A percentile compares a stretch with the other conserved stretches of the same genome.
These are phyloP conservation scores for Indri indri DNA, from an alignment of 2,113 vertebrate species.

Conservation along the genomic window DNA sequence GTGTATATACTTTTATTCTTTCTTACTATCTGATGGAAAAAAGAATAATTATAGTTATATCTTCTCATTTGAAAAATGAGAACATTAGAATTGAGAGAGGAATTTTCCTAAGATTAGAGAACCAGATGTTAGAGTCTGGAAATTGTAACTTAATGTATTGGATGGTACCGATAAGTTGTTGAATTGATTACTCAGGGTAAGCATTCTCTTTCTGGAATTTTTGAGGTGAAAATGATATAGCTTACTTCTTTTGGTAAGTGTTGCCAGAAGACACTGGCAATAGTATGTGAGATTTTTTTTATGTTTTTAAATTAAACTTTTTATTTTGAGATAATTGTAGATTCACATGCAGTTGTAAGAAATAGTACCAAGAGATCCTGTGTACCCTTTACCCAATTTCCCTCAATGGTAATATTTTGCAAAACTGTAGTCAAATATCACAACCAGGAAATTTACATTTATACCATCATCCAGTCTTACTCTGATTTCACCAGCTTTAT, in stretches of 20 bases:
- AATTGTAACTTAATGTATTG: neutral
- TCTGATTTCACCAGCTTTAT: neutral
- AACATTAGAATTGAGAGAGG: neutral
- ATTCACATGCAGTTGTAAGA: constrained; percentile 18
- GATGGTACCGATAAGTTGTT: neutral
- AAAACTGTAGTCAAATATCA: neutral
- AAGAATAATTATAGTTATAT: neutral
- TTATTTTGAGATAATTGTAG: constrained; percentile 38
- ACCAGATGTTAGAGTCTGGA: neutral
- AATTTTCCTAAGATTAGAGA: constrained; percentile 12
- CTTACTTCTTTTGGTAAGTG: neutral
- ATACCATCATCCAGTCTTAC: neutral
- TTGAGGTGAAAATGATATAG: neutral
- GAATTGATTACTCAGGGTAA: neutral
- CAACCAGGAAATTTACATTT: neutral
- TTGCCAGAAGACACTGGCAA: neutral
- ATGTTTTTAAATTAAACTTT: neutral
- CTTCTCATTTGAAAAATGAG: constrained; percentile 27
- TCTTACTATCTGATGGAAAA: neutral
- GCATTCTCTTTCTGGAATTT: neutral
- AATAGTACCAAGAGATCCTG: neutral
- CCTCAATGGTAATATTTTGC: neutral
- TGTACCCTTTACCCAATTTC: neutral
- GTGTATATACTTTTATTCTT: neutral
- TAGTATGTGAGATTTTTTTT: neutral